Base-by-base conservation (phyloP, 2,113 vertebrate genomes). In the Aviceda subcristata region DNA sequence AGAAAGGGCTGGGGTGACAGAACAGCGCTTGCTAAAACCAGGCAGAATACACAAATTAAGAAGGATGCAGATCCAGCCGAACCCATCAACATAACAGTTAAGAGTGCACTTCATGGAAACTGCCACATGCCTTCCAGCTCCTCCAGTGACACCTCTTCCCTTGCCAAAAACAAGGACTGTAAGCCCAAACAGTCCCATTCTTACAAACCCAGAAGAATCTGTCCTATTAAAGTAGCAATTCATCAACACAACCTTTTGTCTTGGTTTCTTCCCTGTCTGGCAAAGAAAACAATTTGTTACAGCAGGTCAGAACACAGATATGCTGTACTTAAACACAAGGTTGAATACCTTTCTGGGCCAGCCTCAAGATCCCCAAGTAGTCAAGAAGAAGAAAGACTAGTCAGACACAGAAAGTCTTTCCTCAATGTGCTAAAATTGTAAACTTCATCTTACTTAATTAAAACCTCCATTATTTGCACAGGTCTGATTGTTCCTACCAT, bases 391-490 rank as follows among this genome's bases (percentile, higher is more conserved):
- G 46, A 68, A 90, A 72, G 59, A 62, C 45, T 41, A 82, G 72
- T 43, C 46, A 84, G 27, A 74, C 27, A 55, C 12, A 84, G 51
- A 74, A 89, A 82, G 11, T 29, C 66, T 87, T 72, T 76, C 73
- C 15, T 80, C 63, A 34, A 26, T 32, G 68, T 56, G 60, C 36
- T 79, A 96, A 93, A 96, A 93, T 51, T 17, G 71, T 68, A 88
- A 94, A 88, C 56, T 66, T 73, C 73, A 86, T 73, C 79, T 92
- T 91, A 80, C 45, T 90, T 63, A 94, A 87, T 96, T 90, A 90
- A 95, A 93, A 88, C 11, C 34, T 92, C 43, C 30, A 73, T 74
- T 95, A 92, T 94, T 95, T 94, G 53, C 39, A 82, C 90, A 82
- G 66, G 64, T 86, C 53, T 77, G 43, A 80, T 36, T 69, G 57